Percentiles rank a stretch among this genome's conserved stretches.
These are phyloP conservation scores for Tetranychus urticae DNA, from an alignment of 1,140 invertebrate species.

Conservation along the genomic window DNA sequence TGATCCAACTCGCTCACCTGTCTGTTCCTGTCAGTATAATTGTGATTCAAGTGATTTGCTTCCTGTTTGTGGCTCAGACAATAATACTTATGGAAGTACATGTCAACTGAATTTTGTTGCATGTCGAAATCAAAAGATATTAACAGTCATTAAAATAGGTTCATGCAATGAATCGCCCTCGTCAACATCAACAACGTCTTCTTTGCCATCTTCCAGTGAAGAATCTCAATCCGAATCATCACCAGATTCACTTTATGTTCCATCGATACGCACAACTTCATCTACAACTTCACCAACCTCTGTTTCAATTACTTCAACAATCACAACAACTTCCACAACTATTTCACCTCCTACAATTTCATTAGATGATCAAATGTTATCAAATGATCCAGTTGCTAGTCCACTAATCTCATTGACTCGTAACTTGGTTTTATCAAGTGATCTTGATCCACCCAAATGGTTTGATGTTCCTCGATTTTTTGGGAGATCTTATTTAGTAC, in stretches of 20 bases:
- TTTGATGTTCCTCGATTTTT: slow-evolving; percentile 18
- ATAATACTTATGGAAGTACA: slow-evolving; percentile 37
- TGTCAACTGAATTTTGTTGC: slow-evolving; percentile 40
- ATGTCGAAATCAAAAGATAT: slow-evolving; percentile 38
- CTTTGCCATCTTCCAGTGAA: slow-evolving; percentile 6
- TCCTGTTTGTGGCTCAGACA: slow-evolving; percentile 37
- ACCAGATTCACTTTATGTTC: neutral
- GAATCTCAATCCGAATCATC: neutral
- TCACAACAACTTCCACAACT: neutral
- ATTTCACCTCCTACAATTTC: neutral
- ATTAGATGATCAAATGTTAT: too few relatives aligned
- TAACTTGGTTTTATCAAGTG: neutral
- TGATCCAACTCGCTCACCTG: neutral
- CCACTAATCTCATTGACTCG: too few relatives aligned
- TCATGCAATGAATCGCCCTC: slow-evolving; percentile 39
- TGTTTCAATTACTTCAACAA: neutral
- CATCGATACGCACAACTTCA: neutral
- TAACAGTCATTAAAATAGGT: slow-evolving; percentile 45
- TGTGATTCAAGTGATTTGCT: slow-evolving; percentile 13
- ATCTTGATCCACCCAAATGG: neutral
- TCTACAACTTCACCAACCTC: neutral
- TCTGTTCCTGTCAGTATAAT: neutral
- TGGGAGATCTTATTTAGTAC: slow-evolving; percentile 23
- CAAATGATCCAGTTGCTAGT: too few relatives aligned
- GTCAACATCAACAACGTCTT: slow-evolving; percentile 11